A percentile compares a stretch with the other conserved stretches of the same genome.
Evolutionary conservation across 2,888 invertebrate species (phyloP).

Genomic region (Trichacis sp.): DNA sequence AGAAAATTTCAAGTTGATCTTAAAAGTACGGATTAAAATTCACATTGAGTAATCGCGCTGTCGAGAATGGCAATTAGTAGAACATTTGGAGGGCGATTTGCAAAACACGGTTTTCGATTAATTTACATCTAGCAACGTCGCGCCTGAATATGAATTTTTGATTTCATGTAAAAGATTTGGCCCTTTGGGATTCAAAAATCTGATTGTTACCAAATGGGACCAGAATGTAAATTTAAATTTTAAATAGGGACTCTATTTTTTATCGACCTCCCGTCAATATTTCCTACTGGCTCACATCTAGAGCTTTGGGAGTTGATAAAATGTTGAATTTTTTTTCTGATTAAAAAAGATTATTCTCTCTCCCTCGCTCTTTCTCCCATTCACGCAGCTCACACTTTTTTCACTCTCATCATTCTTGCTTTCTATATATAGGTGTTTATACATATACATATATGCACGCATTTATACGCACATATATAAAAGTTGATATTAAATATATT

Average conservation of each 20-base stretch:
- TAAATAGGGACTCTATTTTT: no score
- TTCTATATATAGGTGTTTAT: slow-evolving; percentile 15
- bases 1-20: not conserved
- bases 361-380: slow-evolving; percentile 18
- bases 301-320: slow-evolving; percentile 37
- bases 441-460: slow-evolving; percentile 6
- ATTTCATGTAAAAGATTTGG: no score
- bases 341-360: slow-evolving; percentile 41
- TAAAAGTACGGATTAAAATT: not conserved
- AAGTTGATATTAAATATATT: slow-evolving; percentile 68
- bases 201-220: no score
- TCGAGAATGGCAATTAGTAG: not conserved
- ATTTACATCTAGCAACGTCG: no score
- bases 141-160: no score
- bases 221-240: no score
- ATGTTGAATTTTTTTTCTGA: slow-evolving; percentile 49
- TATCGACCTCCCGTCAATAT: no score
- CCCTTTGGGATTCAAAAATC: no score
- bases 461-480: slow-evolving; percentile 42
- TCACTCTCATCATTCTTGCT: slow-evolving; percentile 25
- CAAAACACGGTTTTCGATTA: no score
- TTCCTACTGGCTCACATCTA: slow-evolving; percentile 49
- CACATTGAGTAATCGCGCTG: not conserved
- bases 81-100: not conserved
- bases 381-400: slow-evolving; percentile 15